These are phyloP conservation scores for Tigriopus japonicus DNA, from an alignment of 1,140 invertebrate genomes.

Conservation along the genomic window DNA sequence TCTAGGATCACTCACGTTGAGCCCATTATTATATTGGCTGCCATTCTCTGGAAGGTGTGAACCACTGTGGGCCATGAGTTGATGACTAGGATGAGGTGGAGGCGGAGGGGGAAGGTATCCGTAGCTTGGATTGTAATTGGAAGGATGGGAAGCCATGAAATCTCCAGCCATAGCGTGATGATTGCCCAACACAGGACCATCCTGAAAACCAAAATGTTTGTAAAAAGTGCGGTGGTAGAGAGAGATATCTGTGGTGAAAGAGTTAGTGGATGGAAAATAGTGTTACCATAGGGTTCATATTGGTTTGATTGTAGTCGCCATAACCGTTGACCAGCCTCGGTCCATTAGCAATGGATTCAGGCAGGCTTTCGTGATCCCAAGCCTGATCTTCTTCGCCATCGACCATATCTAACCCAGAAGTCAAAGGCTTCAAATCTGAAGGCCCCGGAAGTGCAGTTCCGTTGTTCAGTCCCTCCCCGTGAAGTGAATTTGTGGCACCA, in stretches of 20 bases:
- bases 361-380: no score
- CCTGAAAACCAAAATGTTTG: not conserved
- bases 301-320: no score
- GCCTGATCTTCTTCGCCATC: not conserved
- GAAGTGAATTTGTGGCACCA: not conserved
- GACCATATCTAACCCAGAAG: not conserved
- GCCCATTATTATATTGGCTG: not conserved
- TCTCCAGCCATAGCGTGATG: no score
- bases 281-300: no score
- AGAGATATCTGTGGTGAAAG: no score
- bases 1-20: constrained; percentile 6
- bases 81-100: not conserved
- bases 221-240: not conserved
- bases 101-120: not conserved
- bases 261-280: no score
- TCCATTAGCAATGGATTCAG: no score
- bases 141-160: not conserved
- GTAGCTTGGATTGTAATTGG: not conserved
- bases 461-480: not conserved
- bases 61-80: not conserved
- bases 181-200: not conserved
- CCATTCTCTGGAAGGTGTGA: not conserved
- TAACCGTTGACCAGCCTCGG: no score
- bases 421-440: no score
- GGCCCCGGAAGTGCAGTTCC: not conserved